Conservation (phyloP, 1,140 invertebrate species). For the Coptotermes formosanus region DNA sequence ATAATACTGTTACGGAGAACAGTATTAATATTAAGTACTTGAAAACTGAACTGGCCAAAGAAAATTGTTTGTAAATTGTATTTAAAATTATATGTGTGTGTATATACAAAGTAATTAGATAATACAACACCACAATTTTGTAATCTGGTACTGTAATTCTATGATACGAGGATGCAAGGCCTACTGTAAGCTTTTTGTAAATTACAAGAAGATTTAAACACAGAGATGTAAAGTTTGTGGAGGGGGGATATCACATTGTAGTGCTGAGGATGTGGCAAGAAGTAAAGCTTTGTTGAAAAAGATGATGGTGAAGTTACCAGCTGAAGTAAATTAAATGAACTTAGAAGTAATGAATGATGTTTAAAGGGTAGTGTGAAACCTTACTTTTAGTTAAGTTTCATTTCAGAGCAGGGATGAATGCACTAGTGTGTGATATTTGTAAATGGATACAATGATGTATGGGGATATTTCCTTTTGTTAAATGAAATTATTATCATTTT, state of each 20-base stretch:
- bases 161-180: not conserved
- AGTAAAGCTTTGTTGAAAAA: not conserved
- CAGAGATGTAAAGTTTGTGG: not conserved
- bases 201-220: not conserved
- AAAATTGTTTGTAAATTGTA: not conserved
- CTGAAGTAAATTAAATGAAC: not conserved
- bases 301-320: not conserved
- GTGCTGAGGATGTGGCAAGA: not conserved
- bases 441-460: not conserved
- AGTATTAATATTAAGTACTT: not conserved
- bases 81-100: not conserved
- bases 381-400: not conserved
- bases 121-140: conserved; percentile 7
- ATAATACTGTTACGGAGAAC: not conserved
- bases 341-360: too few relatives aligned
- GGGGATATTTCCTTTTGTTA: not conserved
- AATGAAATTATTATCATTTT: not conserved
- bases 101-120: not conserved
- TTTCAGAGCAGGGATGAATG: not conserved
- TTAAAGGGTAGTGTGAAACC: not conserved
- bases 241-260: not conserved
- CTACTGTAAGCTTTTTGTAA: not conserved
- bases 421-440: not conserved
- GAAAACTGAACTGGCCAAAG: not conserved
- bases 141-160: not conserved